Base-by-base conservation (phyloP, 2,113 vertebrate species). In the Cebidichthys violaceus region DNA sequence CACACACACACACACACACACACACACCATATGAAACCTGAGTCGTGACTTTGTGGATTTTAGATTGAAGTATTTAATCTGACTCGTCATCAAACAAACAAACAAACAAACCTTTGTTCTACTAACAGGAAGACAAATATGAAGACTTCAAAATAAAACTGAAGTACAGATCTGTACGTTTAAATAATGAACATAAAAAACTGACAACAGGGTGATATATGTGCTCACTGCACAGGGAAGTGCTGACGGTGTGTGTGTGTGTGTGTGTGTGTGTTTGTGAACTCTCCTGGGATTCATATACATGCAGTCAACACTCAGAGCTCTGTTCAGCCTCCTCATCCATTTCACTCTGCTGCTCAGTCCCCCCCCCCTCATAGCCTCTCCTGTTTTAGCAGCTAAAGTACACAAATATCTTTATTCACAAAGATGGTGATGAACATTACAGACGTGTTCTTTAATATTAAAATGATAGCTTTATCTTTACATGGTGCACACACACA, bases 281-380 rank as follows among this genome's bases (percentile, higher is more conserved):
- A 4, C 11, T 55, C 33, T 65, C 47, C 31, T 24, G 59, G 50
- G 50, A n/a, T 43, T 77, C 24, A 65, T 73, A 50, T 27, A 47
- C 15, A 77, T 77, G 43, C 68, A 60, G 66, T 45, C 66, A 17
- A 60, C 29, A 60, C 29, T 60, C 27, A 17, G 57, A 60, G 57
- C 24, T 10, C 37, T 17, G 65, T 45, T 68, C 65, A 68, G 6
- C 43, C 66, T 50, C 45, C 67, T 52, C 45, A 27, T 13, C 8
- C 24, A 57, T 57, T 57, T 27, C 55, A 13, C 55, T n/a, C 52
- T n/a, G 22, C 52, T 55, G 52, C 33, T 33, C 33, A 33, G 33
- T 33, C 24, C 20, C 22, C 52, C 9, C 52, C 52, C 52, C 55
- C 55, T 11, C 24, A 14, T n/a, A n/a, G n/a, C n/a, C 11, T 59